These are phyloP conservation scores for Seriola aureovittata DNA, from an alignment of 2,113 vertebrate genomes.

Conservation along the genomic window DNA sequence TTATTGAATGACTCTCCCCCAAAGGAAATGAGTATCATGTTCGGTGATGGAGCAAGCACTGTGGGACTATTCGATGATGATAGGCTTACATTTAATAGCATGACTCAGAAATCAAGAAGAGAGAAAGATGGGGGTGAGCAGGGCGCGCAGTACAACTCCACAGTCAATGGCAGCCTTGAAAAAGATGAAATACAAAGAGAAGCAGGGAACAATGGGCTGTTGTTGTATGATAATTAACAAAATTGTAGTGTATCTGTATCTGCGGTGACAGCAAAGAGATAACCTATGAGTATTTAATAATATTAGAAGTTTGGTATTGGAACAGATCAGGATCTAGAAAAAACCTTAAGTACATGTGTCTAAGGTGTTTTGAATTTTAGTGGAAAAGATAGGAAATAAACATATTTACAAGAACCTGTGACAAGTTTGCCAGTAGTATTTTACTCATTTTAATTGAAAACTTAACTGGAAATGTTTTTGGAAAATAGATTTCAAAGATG, in stretches of 20 bases:
- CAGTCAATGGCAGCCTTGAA: conserved; percentile 25
- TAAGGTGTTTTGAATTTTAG: neutral
- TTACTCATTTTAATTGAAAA: neutral
- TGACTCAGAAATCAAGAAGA: conserved; percentile 25
- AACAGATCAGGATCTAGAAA: neutral
- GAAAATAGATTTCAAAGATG: neutral
- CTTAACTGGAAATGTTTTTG: neutral
- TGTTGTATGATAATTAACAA: conserved; percentile 33
- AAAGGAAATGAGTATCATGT: conserved; percentile 27
- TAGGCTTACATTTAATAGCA: conserved; percentile 9
- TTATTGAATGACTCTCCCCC: conserved; percentile 18
- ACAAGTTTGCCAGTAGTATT: neutral
- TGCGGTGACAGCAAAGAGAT: conserved; percentile 9
- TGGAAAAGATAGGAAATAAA: neutral
- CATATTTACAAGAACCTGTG: neutral
- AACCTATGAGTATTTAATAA: neutral
- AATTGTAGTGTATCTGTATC: neutral
- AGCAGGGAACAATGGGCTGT: conserved; percentile 8
- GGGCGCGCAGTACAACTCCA: neutral
- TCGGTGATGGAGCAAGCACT: conserved; percentile 30
- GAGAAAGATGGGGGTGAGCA: neutral
- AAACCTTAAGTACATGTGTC: neutral
- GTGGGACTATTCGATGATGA: conserved; percentile 25
- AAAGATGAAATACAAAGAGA: conserved; percentile 22
- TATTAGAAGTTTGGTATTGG: neutral